Evolutionary conservation across 2,888 invertebrate genomes (phyloP).

Genomic region (Sthenelais limicola): DNA sequence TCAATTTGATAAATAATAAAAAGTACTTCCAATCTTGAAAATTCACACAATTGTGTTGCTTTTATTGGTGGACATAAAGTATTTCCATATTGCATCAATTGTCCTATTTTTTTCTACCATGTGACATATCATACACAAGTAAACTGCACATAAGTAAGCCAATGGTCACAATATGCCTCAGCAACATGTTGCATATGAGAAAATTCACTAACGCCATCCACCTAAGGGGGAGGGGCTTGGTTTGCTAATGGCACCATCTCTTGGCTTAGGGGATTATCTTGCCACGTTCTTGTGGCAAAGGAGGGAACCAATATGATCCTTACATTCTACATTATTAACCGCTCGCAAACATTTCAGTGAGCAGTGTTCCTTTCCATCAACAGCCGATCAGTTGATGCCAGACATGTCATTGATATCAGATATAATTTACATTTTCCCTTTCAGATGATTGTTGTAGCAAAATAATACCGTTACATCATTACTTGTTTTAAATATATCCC

Average conservation of each 20-base stretch:
- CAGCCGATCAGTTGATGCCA: neutral
- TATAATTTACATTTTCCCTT: neutral
- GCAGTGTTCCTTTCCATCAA: too few species aligned
- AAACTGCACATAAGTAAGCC: slow-evolving; percentile 38
- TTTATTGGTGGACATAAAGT: slow-evolving; percentile 39
- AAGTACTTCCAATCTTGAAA: slow-evolving; percentile 23
- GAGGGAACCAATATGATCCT: slow-evolving; percentile 18
- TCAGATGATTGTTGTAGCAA: slow-evolving; percentile 10
- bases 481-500: slow-evolving; percentile 15
- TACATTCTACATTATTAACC: too few species aligned
- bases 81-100: slow-evolving; percentile 39
- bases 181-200: slow-evolving; percentile 33
- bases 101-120: slow-evolving; percentile 37
- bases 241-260: slow-evolving; percentile 32
- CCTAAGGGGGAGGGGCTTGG: neutral
- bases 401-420: neutral
- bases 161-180: slow-evolving; percentile 37
- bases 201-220: slow-evolving; percentile 7
- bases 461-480: slow-evolving; percentile 25
- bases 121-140: slow-evolving; percentile 39
- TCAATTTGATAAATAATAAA: too few species aligned
- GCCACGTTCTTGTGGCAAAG: slow-evolving; percentile 2
- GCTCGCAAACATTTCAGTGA: too few species aligned
- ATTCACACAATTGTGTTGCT: slow-evolving; percentile 36
- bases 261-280: neutral